Percentiles rank a stretch among this genome's conserved stretches.
Evolutionary conservation across 2,888 invertebrate species (phyloP).

Genomic region (Diarsia rubi): DNA sequence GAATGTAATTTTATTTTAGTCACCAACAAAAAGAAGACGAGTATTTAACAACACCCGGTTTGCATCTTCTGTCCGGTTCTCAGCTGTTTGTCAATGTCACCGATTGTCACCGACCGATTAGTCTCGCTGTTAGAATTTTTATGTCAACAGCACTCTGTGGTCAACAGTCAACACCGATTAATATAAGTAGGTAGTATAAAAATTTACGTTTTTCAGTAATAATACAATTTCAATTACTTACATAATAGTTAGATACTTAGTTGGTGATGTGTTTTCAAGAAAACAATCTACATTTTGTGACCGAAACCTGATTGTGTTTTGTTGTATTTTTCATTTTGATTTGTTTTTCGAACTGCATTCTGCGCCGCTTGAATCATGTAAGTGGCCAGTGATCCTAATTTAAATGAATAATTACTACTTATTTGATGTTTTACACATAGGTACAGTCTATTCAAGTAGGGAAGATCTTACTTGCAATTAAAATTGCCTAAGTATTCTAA

Average conservation of each 20-base stretch:
- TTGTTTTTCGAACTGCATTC: constrained; percentile 11
- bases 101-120: too few species aligned
- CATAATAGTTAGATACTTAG: too few species aligned
- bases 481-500: too few species aligned
- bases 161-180: too few species aligned
- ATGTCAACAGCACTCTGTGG: too few species aligned
- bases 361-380: constrained; percentile 37
- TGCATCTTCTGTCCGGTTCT: constrained; percentile 1
- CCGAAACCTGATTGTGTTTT: constrained; percentile 34
- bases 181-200: too few species aligned
- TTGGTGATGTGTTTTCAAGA: constrained; percentile 7
- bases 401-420: neutral
- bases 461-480: too few species aligned
- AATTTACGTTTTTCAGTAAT: constrained; percentile 20
- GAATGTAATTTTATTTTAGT: too few species aligned
- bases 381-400: constrained; percentile 42
- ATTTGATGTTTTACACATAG: too few species aligned
- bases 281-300: neutral
- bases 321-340: constrained; percentile 27
- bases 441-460: neutral
- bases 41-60: constrained; percentile 21
- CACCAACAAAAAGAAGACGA: neutral
- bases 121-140: constrained; percentile 27
- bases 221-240: neutral
- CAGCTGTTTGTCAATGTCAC: constrained; percentile 59